Evolutionary conservation across 2,888 invertebrate genomes (phyloP).

Genomic region (Blera fallax): DNA sequence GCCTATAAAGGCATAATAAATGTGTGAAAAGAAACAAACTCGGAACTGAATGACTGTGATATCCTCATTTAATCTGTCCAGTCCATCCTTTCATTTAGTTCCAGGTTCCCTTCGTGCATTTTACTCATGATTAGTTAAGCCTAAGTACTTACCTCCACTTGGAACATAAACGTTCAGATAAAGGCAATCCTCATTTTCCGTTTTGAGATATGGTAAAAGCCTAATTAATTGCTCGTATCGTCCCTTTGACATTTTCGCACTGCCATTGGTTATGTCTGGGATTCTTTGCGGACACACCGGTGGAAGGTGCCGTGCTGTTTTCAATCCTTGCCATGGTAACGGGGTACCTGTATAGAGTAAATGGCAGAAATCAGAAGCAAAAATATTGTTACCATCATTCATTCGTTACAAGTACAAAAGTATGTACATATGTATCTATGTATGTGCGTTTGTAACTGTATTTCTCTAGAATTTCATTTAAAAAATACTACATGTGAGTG

Average conservation of each 20-base stretch:
- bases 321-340: conserved; percentile 89
- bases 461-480: no score
- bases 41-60: neutral
- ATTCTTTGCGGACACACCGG: conserved; percentile 94
- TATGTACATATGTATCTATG: no score
- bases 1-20: neutral
- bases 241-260: conserved; percentile 85
- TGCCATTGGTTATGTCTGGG: conserved; percentile 84
- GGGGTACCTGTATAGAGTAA: conserved; percentile 85
- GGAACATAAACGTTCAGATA: conserved; percentile 96
- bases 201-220: conserved; percentile 86
- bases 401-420: neutral
- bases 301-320: conserved; percentile 87
- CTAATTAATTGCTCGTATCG: conserved; percentile 88
- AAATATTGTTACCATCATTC: neutral
- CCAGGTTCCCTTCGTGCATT: neutral
- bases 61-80: neutral
- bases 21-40: neutral
- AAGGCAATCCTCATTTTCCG: conserved; percentile 93
- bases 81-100: neutral
- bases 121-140: neutral
- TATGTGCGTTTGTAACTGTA: no score
- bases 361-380: neutral
- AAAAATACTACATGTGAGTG: neutral
- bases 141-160: conserved; percentile 86